Evolutionary conservation across 2,113 vertebrate genomes (phyloP), one percentile per base, ranked within the genome.

Genomic region (Misgurnus anguillicaudatus): DNA sequence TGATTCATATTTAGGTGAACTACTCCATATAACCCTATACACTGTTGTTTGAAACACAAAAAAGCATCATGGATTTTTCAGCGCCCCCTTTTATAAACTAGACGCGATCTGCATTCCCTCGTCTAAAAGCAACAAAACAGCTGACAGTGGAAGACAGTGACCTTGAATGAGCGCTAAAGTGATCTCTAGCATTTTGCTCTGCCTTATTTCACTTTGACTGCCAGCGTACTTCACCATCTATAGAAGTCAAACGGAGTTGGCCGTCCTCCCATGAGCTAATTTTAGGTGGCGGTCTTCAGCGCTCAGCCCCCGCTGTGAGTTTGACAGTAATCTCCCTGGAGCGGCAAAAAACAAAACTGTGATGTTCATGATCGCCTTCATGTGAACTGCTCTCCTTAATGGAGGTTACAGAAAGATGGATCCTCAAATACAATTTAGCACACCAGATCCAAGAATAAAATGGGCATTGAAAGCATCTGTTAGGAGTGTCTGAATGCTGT

Each of bases 191-290:
- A 90, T 93, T 94, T 94, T 93, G 94, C 94, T 92, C 94, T 92
- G 94, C 93, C 93, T 94, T 95, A 89, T 93, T 94, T 96, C 94
- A 94, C 87, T 84, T 86, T 92, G 88, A 88, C 92, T 92, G 93
- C 87, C 58, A 93, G 94, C 91, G 91, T 92, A 93, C 94, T 93
- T 96, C 94, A 94, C 96, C 98, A 97, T 98, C 97, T 98, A 98
- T 96, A 98, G 97, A 94, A 95, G 94, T 97, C 93, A 91, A 91
- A 89, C 88, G 82, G 89, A 88, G 88, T 91, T 96, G 95, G 95
- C 92, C 84, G 76, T 75, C 87, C 85, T 90, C 90, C 91, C 85
- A 80, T 88, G 82, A 87, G 87, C 82, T 95, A 98, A 98, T 98
- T 98, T 97, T 96, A 95, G 95, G 95, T 89, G 86, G 90, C 89